Percentiles rank a stretch among this genome's conserved stretches.
Conservation (phyloP, 2,797 vertebrate species). For the Balearica regulorum region DNA sequence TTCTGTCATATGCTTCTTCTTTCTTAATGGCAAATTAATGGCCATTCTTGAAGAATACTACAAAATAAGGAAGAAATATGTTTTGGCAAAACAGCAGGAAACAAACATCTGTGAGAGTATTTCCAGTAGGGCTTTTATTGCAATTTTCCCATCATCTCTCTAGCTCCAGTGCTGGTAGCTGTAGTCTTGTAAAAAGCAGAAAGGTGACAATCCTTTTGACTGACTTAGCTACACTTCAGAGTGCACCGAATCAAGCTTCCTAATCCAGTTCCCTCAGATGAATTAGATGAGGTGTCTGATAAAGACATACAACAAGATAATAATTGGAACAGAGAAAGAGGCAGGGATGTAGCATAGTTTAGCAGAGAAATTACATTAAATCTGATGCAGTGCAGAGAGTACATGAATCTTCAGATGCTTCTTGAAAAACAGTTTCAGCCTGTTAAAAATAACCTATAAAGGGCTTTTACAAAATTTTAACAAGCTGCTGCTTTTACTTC, state of each 20-base stretch:
- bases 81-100: not conserved
- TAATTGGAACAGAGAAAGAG: not conserved
- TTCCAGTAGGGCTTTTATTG: not conserved
- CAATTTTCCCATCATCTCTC: not conserved
- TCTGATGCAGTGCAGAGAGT: not conserved
- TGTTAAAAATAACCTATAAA: not conserved
- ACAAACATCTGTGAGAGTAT: not conserved
- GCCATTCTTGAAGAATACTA: not conserved
- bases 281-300: not conserved
- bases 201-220: not conserved
- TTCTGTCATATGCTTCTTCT: not conserved
- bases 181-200: not conserved
- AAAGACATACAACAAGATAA: not conserved
- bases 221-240: not conserved
- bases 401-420: not conserved
- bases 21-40: not conserved
- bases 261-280: not conserved
- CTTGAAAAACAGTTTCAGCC: not conserved
- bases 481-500: not conserved
- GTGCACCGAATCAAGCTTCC: not conserved
- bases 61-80: not conserved
- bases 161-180: not conserved
- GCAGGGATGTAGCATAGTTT: not conserved
- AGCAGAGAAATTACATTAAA: not conserved
- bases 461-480: not conserved